Base-by-base conservation (phyloP, 2,888 invertebrate genomes). In the Latrodectus hesperus region DNA sequence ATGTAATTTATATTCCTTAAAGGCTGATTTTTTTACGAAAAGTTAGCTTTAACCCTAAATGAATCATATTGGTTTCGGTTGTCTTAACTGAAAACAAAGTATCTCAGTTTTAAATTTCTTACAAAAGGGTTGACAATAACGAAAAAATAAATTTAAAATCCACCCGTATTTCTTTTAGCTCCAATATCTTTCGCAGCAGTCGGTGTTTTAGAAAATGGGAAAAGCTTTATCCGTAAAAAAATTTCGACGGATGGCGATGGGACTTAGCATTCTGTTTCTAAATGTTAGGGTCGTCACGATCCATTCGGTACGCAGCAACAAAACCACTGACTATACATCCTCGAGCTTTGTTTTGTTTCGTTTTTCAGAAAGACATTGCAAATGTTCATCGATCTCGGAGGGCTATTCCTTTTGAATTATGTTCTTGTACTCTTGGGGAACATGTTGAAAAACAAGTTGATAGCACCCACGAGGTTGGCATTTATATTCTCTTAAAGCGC, bases 401-500 rank as follows among this genome's bases (percentile, higher is more conserved):
- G 86, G 72, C 81, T 76, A 80, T 86, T 76, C 76, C 81, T 81
- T 72, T 71, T 86, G 81, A 86, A 81, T 75, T 75, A 86, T 81
- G 81, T 71, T 51, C 71, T 76, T 70, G 76, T 72, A 76, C 86
- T 81, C 86, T 11, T 22, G 76, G 86, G 86, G 64, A 81, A 76
- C 76, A 86, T 68, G 81, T 76, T 86, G 86, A 86, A 86, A 85
- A 81, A 86, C 86, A 81, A 86, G 76, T 64, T 81, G 86, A 81
- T 86, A 81, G 86, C 71, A 65, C 86, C 86, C 86, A 72, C 65
- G 86, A 86, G 86, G 81, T 81, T 86, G 81, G 80, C 86, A 86
- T 86, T 86, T 76, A 81, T 86, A 81, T 86, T 86, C 86, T 81
- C 86, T 77, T 81, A 86, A 86, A 81, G 52, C 72, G 64, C 64